Evolutionary conservation across 2,113 vertebrate genomes (phyloP), one percentile per base, ranked within the genome.

Genomic region (Melospiza melodia): DNA sequence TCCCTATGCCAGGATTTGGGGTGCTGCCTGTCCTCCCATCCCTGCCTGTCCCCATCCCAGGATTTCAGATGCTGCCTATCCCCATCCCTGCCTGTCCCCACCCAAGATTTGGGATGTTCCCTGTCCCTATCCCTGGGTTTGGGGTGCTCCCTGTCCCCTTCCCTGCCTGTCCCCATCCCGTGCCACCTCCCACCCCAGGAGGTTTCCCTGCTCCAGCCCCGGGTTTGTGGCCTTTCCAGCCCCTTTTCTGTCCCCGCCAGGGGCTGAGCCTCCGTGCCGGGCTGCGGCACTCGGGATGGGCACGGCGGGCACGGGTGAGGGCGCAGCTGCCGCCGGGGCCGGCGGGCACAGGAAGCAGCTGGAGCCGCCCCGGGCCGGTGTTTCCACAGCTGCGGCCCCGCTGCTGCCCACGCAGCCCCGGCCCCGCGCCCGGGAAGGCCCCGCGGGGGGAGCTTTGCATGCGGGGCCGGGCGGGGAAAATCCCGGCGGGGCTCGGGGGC

Each of bases 381-480:
- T 41, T 83, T 63, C 82, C 37, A 15, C 94, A 88, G 93, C 87
- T 82, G 91, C n/a, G 4, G 48, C 39, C 0, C 33, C 10, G 7
- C 73, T 66, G 6, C 90, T 85, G 90, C 92, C 93, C 92, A 79
- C 90, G 79, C 87, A 59, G 30, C 57, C 84, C 43, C 16, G 30
- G 74, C 37, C 61, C 74, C 7, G 15, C 27, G 72, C 68, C 84
- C 15, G 77, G 90, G 41, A 57, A 89, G 5, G 59, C 94, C 92
- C 95, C 11, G 1, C 24, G 62, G 75, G 43, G 15, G 59, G n/a
- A 90, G 67, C 90, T 93, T 94, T 96, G 94, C 96, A 88, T 91
- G 87, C 0, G 31, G 81, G 6, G 7, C 27, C 37, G 0, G 37
- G 31, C 67, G 0, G 13, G 92, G 87, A 89, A 97, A 96, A 93